A percentile compares a stretch with the other conserved stretches of the same genome.
Evolutionary conservation across 2,888 invertebrate genomes (phyloP).

Genomic region (Pyrochroa serraticornis): DNA sequence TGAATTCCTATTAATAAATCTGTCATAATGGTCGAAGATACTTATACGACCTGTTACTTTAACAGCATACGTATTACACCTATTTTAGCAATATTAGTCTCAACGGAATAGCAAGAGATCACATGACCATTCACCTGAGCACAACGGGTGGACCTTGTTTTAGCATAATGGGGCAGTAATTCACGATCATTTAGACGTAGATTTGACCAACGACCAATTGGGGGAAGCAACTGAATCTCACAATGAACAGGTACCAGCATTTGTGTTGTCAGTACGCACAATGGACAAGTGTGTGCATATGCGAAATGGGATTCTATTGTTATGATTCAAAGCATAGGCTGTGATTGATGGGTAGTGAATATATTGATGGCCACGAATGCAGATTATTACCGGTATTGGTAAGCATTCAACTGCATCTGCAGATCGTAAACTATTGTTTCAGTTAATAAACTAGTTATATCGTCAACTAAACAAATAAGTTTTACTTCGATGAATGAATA

Average conservation of each 20-base stretch:
- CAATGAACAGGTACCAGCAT: slow-evolving; percentile 30
- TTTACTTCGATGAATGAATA: too few relatives aligned
- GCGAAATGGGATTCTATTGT: slow-evolving; percentile 32
- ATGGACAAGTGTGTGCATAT: slow-evolving; percentile 29
- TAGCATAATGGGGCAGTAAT: slow-evolving; percentile 29
- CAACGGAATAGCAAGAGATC: too few relatives aligned
- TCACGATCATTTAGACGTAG: slow-evolving; percentile 28
- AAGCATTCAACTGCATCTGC: neutral
- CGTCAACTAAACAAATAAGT: too few relatives aligned
- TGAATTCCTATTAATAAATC: too few relatives aligned
- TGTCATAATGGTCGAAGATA: too few relatives aligned
- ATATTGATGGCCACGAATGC: slow-evolving; percentile 7
- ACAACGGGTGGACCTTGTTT: slow-evolving; percentile 19
- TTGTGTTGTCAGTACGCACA: slow-evolving; percentile 28
- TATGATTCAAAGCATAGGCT: slow-evolving; percentile 27
- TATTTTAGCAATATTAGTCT: too few relatives aligned
- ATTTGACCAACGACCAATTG: slow-evolving; percentile 24
- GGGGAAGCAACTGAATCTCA: slow-evolving; percentile 8
- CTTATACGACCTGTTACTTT: too few relatives aligned
- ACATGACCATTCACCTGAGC: slow-evolving; percentile 5
- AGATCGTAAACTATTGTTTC: neutral
- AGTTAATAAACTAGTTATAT: too few relatives aligned
- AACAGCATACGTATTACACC: too few relatives aligned
- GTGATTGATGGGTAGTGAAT: slow-evolving; percentile 29
- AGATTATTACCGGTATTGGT: slow-evolving; percentile 12